Conservation (phyloP, 2,113 vertebrate species). For the Anser brachyrhynchus region DNA sequence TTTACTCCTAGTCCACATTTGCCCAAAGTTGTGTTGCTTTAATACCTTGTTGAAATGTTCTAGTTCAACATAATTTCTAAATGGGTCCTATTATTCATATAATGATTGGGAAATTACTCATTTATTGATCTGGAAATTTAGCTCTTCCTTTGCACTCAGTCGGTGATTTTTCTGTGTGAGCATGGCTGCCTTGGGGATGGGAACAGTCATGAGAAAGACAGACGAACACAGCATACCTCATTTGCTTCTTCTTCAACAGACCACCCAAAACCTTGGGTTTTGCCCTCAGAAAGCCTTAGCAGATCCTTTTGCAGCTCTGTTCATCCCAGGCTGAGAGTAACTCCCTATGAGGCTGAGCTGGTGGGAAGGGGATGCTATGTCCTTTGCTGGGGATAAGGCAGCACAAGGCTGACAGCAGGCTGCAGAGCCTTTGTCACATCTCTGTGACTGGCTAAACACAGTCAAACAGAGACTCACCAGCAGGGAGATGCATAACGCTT, state of each 20-base stretch:
- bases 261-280: background rate
- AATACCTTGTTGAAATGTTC: background rate
- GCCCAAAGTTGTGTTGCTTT: background rate
- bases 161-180: accelerated
- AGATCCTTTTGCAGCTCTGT: background rate
- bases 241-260: background rate
- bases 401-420: background rate
- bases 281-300: background rate
- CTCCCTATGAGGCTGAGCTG: accelerated
- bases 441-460: background rate
- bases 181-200: background rate
- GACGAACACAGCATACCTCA: background rate
- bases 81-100: background rate
- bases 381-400: background rate
- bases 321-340: too few species aligned
- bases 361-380: background rate
- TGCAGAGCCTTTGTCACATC: background rate
- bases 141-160: background rate
- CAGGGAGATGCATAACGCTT: background rate
- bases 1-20: background rate
- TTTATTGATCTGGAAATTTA: background rate
- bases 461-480: background rate
- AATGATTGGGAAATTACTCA: background rate
- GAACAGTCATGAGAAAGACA: background rate
- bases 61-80: background rate